Evolutionary conservation across 2,888 invertebrate genomes (phyloP).

Genomic region (Melipona beecheii): DNA sequence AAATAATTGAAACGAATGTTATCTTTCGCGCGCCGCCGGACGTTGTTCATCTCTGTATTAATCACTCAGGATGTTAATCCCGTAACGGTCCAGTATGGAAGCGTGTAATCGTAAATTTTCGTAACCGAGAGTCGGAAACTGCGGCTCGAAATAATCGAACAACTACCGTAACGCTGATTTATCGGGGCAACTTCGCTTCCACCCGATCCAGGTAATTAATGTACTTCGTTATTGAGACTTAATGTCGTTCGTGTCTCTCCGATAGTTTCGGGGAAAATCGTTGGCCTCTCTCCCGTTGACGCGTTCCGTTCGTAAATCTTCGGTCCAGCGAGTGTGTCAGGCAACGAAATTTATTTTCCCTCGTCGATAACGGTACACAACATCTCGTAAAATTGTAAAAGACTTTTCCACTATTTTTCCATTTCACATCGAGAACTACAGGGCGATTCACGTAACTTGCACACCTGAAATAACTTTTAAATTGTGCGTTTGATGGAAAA

Average conservation of each 20-base stretch:
- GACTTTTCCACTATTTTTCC: too few relatives aligned
- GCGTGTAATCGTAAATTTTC: conserved; percentile 17
- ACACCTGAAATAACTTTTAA: too few relatives aligned
- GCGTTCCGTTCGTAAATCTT: background rate
- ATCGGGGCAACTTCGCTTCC: conserved; percentile 6
- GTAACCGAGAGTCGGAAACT: conserved; percentile 10
- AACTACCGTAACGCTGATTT: conserved; percentile 22
- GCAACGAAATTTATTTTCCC: background rate
- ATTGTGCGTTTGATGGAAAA: too few relatives aligned
- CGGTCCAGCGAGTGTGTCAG: too few relatives aligned
- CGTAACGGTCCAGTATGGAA: background rate
- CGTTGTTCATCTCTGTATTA: background rate
- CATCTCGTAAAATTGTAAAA: too few relatives aligned
- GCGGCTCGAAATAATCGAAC: conserved; percentile 15
- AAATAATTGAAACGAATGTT: background rate
- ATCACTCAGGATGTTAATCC: background rate
- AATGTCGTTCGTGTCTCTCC: background rate
- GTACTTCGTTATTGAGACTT: conserved; percentile 3
- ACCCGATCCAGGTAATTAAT: conserved; percentile 10
- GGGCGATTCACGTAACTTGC: too few relatives aligned
- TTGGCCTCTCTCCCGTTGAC: too few relatives aligned
- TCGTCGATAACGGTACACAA: background rate
- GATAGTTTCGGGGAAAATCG: background rate
- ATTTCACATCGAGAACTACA: too few relatives aligned
- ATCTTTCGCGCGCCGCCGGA: too few relatives aligned